Conservation (phyloP, 2,888 invertebrate species). For the Bombyx huttoni region DNA sequence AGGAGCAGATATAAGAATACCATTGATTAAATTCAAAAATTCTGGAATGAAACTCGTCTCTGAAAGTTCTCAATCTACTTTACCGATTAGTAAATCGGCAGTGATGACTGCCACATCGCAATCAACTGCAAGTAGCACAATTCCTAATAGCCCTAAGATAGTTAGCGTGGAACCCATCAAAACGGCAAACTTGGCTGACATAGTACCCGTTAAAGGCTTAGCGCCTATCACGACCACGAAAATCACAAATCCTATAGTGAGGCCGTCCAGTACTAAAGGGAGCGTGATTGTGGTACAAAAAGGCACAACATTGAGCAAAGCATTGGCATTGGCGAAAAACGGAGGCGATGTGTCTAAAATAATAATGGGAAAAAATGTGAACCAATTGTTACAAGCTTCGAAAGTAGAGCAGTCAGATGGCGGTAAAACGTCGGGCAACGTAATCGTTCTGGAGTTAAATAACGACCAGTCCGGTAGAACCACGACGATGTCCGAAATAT, state of each 20-base stretch:
- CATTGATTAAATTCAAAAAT: conserved; percentile 59
- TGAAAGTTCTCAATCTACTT: conserved; percentile 44
- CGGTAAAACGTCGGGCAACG: conserved; percentile 51
- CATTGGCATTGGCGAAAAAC: conserved; percentile 58
- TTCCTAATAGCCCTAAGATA: conserved; percentile 37
- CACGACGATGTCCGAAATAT: conserved; percentile 61
- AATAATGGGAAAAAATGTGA: conserved; percentile 66
- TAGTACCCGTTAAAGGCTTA: conserved; percentile 56
- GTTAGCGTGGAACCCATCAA: conserved; percentile 39
- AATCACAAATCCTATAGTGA: conserved; percentile 53
- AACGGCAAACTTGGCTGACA: conserved; percentile 62
- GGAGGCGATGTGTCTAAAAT: conserved; percentile 65
- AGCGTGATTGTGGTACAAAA: conserved; percentile 75
- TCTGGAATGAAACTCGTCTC: conserved; percentile 63
- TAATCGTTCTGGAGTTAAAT: conserved; percentile 61
- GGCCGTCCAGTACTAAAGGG: conserved; percentile 62
- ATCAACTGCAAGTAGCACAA: conserved; percentile 31
- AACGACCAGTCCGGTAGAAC: conserved; percentile 58
- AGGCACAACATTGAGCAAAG: conserved; percentile 64
- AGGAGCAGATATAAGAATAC: conserved; percentile 17
- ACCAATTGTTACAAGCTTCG: conserved; percentile 53
- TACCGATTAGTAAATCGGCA: conserved; percentile 32
- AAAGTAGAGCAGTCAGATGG: conserved; percentile 45
- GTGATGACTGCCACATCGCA: conserved; percentile 45
- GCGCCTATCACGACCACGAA: conserved; percentile 48